Conservation (phyloP, 2,797 vertebrate species). For the Netta rufina region DNA sequence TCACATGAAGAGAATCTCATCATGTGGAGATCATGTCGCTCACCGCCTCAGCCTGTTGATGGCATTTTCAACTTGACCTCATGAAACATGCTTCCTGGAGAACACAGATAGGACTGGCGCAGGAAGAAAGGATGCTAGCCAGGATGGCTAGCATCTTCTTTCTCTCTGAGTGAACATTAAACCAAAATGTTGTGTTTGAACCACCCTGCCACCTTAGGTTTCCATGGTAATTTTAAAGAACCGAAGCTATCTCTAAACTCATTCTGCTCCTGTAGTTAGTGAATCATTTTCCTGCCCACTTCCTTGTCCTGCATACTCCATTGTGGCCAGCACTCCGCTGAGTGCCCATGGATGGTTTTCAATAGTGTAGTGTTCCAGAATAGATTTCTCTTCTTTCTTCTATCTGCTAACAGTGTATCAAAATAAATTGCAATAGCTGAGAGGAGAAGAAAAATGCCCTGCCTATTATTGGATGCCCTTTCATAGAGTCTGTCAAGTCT, state of each 20-base stretch:
- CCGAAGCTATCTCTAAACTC: background rate
- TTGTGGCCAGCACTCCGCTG: background rate
- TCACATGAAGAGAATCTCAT: background rate
- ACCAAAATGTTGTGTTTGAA: background rate
- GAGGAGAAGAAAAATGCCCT: constrained; percentile 13
- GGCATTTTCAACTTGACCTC: background rate
- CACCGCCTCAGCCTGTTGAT: background rate
- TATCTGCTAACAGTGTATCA: background rate
- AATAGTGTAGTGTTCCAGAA: background rate
- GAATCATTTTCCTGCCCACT: background rate
- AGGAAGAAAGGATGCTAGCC: background rate
- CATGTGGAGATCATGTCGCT: background rate
- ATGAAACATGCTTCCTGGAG: background rate
- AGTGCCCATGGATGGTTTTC: background rate
- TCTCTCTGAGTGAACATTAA: background rate
- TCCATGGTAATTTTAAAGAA: background rate
- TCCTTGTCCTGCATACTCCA: background rate
- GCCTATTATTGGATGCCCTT: constrained; percentile 7
- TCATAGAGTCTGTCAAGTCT: constrained; percentile 30
- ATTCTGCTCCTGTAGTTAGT: background rate
- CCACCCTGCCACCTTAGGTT: background rate
- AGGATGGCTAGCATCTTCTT: background rate
- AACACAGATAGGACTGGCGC: background rate
- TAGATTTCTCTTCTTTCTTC: background rate
- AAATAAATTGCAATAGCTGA: background rate